These are phyloP conservation scores for Coturnix japonica DNA, from an alignment of 2,113 vertebrate species.

Conservation along the genomic window DNA sequence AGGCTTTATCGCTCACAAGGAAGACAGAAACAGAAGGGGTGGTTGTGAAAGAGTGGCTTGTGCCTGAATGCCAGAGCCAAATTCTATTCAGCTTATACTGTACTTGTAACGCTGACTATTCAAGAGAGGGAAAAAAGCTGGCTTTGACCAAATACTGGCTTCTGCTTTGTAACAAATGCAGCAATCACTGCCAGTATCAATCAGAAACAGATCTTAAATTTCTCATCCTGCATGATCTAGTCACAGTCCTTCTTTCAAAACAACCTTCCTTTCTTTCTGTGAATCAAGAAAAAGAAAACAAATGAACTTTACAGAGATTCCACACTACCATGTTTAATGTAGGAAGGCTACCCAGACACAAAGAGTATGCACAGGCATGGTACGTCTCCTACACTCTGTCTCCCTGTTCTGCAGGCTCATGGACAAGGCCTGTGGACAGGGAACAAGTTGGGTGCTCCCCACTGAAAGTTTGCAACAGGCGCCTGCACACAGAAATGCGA, in stretches of 20 bases:
- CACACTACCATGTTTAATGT: not conserved
- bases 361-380: not conserved
- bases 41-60: not conserved
- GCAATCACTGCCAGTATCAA: not conserved
- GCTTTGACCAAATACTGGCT: not conserved
- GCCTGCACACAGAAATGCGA: not conserved
- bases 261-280: not conserved
- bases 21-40: slow-evolving; percentile 8
- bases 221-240: not conserved
- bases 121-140: not conserved
- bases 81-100: not conserved
- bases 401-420: not conserved
- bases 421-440: not conserved
- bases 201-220: not conserved
- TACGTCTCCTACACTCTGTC: not conserved
- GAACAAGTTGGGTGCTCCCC: not conserved
- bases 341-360: not conserved
- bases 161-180: not conserved
- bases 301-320: not conserved
- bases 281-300: not conserved
- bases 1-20: not conserved
- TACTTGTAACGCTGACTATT: not conserved
- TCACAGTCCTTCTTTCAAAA: not conserved
- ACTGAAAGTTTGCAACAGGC: not conserved
- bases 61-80: not conserved